Base-by-base conservation (phyloP, 1,140 invertebrate species). In the Lordiphosa stackelbergi region DNA sequence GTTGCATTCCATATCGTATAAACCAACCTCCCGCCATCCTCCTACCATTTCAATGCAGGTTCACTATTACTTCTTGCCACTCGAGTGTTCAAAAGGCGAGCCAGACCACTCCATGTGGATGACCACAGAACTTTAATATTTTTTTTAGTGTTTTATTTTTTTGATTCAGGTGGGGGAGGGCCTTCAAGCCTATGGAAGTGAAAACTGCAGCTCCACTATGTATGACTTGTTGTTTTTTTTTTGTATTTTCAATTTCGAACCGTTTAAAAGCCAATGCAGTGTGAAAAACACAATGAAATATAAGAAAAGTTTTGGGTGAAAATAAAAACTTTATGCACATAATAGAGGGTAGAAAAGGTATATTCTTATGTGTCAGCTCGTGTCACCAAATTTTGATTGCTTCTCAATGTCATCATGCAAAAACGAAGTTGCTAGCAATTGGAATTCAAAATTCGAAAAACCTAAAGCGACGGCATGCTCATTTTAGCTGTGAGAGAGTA, bases 121-220 rank as follows among this genome's bases (percentile, higher is more conserved):
- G 77, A 75, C 75, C 77, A 81, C 75, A 79, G 75, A 71, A 79
- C 75, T 75, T 75, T 81, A 79, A 81, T 74, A 79, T 71, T 79
- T 66, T 16, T 42, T 49, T 52, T 31, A 12, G 19, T 41, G 48
- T 53, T 45, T 45, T 34, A 38, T 13, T 61, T 40, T 24, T 34
- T 35, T 13, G 54, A 37, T 56, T 47, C 52, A 61, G 53, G 45
- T 47, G 35, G 9, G 48, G 45, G 19, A n/a, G 38, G 34, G 41
- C n/a, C 60, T 57, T 68, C 43, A 47, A 55, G 66, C 40, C 48
- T 52, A 51, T 61, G 28, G 53, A 52, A 53, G 52, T 34, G 12
- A 51, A 40, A 10, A 31, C 28, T 31, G 16, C 35, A 11, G 40
- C 36, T 37, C 36, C 4, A 37, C 43, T 16, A 35, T 34, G 46